These are phyloP conservation scores for Omphaloscelis lunosa DNA, from an alignment of 2,888 invertebrate genomes.

Conservation along the genomic window DNA sequence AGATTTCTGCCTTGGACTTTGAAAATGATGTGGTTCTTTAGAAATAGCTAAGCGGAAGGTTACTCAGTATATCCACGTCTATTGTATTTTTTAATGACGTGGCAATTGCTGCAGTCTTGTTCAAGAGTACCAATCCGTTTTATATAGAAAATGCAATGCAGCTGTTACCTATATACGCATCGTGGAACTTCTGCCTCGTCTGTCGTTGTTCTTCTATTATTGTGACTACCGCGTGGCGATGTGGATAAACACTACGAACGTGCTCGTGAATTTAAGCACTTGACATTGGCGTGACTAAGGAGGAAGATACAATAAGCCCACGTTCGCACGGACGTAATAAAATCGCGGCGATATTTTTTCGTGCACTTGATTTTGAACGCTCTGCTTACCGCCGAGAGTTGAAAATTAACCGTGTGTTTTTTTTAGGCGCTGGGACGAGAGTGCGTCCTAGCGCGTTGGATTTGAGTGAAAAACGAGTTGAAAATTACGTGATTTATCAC, in stretches of 20 bases:
- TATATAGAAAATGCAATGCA: neutral
- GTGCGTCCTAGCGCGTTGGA: too few species aligned
- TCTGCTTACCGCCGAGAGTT: too few species aligned
- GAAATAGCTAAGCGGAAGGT: too few species aligned
- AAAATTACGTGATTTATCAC: too few species aligned
- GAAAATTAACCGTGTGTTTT: too few species aligned
- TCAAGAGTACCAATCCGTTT: neutral
- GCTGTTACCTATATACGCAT: neutral
- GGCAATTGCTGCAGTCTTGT: neutral
- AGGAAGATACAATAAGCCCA: slow-evolving; percentile 11
- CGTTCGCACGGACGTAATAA: too few species aligned
- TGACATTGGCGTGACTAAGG: slow-evolving; percentile 29
- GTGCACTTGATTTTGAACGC: too few species aligned
- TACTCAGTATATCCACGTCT: too few species aligned
- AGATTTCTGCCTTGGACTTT: neutral
- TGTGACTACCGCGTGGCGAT: slow-evolving; percentile 4
- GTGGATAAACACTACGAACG: slow-evolving; percentile 30
- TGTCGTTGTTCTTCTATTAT: neutral
- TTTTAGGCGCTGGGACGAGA: too few species aligned
- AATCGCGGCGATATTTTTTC: too few species aligned
- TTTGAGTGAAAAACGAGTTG: too few species aligned
- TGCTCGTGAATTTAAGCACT: slow-evolving; percentile 15
- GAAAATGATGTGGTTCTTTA: neutral
- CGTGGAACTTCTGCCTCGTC: slow-evolving; percentile 23
- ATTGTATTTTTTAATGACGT: too few species aligned